phyloP scores from a whole-genome alignment of 2,113 vertebrate genomes.

The Piliocolobus tephrosceles region DNA sequence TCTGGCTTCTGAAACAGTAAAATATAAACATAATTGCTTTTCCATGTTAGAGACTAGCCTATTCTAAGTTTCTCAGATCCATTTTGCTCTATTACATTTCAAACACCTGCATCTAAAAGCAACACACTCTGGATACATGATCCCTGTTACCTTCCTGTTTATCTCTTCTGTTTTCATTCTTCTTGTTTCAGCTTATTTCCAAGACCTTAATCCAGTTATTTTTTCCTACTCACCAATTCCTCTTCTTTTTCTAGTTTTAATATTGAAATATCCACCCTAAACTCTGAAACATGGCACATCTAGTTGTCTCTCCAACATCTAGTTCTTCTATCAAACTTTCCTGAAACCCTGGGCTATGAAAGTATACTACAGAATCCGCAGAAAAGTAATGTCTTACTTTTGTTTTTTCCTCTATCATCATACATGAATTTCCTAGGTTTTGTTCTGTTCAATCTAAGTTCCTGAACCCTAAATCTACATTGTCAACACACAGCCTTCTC shows the following conservation, averaged over 20 bases:
- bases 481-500: neutral
- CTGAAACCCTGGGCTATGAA: neutral
- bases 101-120: neutral
- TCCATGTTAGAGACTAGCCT: too few relatives aligned
- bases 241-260: neutral
- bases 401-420: neutral
- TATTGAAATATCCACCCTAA: neutral
- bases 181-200: neutral
- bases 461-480: neutral
- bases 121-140: neutral
- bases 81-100: neutral
- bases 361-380: neutral
- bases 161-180: neutral
- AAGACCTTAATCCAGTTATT: neutral
- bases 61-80: neutral
- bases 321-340: neutral
- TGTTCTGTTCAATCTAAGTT: neutral
- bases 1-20: neutral
- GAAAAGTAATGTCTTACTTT: neutral
- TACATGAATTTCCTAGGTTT: neutral
- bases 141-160: neutral
- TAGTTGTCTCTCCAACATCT: neutral
- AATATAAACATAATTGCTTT: neutral
- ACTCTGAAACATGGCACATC: neutral
- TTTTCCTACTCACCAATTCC: neutral